These are phyloP conservation scores for Chascanopsetta lugubris DNA, from an alignment of 2,113 vertebrate species.

Conservation along the genomic window DNA sequence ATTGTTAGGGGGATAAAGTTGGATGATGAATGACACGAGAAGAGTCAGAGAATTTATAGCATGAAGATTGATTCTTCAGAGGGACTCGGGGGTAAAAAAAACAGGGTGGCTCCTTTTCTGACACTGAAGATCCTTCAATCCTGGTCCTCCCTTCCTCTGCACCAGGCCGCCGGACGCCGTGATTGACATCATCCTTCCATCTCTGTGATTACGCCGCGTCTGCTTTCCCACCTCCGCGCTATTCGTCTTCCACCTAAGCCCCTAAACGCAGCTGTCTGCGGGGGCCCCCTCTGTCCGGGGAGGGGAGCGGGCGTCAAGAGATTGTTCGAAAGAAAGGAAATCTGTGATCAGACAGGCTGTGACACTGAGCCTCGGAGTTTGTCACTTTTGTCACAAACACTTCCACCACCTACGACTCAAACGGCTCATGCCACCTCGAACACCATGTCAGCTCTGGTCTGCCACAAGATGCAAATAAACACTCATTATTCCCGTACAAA, in stretches of 20 bases:
- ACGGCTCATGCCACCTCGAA: conserved; percentile 20
- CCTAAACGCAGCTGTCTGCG: conserved; percentile 38
- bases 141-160: conserved; percentile 21
- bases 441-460: conserved; percentile 15
- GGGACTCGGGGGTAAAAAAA: conserved; percentile 37
- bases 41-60: conserved; percentile 50
- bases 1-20: conserved; percentile 48
- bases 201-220: conserved; percentile 60
- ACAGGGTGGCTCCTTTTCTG: conserved; percentile 45
- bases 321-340: conserved; percentile 27
- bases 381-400: conserved; percentile 51
- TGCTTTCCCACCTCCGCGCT: conserved; percentile 36
- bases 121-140: conserved; percentile 60
- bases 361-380: conserved; percentile 45
- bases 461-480: conserved; percentile 14
- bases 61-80: conserved; percentile 51
- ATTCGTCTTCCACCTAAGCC: conserved; percentile 51
- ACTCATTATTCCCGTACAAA: not conserved
- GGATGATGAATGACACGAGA: conserved; percentile 54
- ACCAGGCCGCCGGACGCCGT: conserved; percentile 23
- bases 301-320: conserved; percentile 18
- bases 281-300: conserved; percentile 15
- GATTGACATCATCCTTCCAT: conserved; percentile 61
- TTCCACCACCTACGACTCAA: conserved; percentile 16
- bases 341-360: conserved; percentile 34